phyloP scores from a whole-genome alignment of 92 coral and sea anemone genomes.

The Porites cylindrica region DNA sequence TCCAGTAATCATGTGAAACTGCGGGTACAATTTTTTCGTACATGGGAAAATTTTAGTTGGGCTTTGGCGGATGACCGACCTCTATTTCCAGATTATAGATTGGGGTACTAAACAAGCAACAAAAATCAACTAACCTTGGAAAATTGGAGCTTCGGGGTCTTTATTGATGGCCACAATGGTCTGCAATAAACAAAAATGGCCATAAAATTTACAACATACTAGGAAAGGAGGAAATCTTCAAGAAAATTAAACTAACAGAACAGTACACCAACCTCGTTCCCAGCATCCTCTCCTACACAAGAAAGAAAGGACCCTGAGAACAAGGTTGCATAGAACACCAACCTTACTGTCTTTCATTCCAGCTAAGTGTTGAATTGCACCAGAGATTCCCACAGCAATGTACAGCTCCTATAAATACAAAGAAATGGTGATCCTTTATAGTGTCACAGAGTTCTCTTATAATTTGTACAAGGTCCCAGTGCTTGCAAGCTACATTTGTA shows the following conservation, averaged over 20 bases:
- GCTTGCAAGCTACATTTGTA: too few species aligned
- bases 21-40: too few species aligned
- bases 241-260: neutral
- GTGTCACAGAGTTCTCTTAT: too few species aligned
- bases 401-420: constrained; percentile 83
- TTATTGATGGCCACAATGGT: constrained; percentile 95
- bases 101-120: too few species aligned
- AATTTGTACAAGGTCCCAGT: too few species aligned
- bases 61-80: too few species aligned
- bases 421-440: neutral
- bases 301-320: neutral
- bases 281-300: too few species aligned
- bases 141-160: constrained; percentile 98
- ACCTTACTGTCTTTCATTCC: constrained; percentile 99
- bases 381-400: constrained; percentile 99
- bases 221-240: neutral
- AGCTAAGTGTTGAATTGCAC: constrained; percentile 98
- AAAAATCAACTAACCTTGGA: constrained; percentile 80
- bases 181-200: constrained; percentile 28
- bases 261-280: too few species aligned
- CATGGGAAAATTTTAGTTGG: too few species aligned
- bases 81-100: too few species aligned
- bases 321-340: neutral
- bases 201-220: neutral
- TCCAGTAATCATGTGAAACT: too few species aligned